Base-by-base conservation (phyloP, 2,888 invertebrate species). In the Cheilosia scutellata region DNA sequence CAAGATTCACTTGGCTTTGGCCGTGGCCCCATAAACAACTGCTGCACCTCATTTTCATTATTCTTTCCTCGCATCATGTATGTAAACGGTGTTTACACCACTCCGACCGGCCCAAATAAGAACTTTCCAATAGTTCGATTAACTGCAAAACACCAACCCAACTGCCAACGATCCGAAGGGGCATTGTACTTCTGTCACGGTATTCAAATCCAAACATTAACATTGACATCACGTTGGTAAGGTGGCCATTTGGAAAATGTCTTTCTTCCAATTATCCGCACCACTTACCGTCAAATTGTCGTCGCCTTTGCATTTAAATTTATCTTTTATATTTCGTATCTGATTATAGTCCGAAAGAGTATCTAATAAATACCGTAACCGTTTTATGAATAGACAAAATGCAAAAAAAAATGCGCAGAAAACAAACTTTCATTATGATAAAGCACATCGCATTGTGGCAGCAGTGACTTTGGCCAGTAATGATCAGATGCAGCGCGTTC, bases 351-450 rank as follows among this genome's bases (percentile, higher is more conserved):
- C 33, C 20, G 44, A 53, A 31, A 55, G 42, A 33, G 29, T 40
- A 51, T 40, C n/a, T 51, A 37, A 20, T 29, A 62, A 11, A 47
- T 37, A 49, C 37, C 51, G 49, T 65, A 37, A 51, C 33, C 33
- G 20, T 65, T 49, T 49, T 37, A 11, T 51, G 20, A 65, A 66
- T 49, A 58, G 51, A 51, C 27, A 40, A 71, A 71, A 49, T 75
- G 47, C 65, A 65, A 47, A 68, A 20, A 20, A 20, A 20, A 66
- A 68, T 60, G 25, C 7, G 49, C 27, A 40, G 16, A 44, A 20
- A 6, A 44, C 13, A 76, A 72, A 72, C 72, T 72, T 72, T 72
- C 62, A 42, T 72, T 72, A 62, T 72, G 53, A 62, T 44, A 53
- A 49, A 53, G 53, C 72, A 62, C 72, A 60, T 27, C 42, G 62